Evolutionary conservation across 2,113 vertebrate genomes (phyloP).

Genomic region (Rhodinocichla rosea): DNA sequence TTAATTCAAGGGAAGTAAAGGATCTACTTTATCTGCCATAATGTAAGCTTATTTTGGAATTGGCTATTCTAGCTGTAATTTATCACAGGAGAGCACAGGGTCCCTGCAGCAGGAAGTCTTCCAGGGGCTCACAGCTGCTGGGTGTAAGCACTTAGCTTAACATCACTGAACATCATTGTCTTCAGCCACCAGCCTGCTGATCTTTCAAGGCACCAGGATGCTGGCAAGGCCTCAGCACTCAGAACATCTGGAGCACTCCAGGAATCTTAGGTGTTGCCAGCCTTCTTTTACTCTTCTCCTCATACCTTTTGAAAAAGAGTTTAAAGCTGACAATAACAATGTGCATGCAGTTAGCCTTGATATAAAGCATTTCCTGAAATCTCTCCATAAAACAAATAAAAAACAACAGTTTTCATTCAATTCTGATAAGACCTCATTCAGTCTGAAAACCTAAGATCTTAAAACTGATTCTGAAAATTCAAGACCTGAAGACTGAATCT

Average conservation of each 20-base stretch:
- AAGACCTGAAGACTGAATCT: not conserved
- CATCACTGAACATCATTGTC: not conserved
- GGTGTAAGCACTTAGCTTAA: not conserved
- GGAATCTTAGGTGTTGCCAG: not conserved
- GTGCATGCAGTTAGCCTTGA: not conserved
- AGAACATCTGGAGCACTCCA: not conserved
- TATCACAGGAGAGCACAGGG: not conserved
- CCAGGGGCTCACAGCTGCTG: not conserved
- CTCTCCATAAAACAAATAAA: not conserved
- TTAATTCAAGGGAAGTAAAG: not conserved
- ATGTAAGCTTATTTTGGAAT: not conserved
- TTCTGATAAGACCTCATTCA: not conserved
- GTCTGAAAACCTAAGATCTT: not conserved
- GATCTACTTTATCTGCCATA: not conserved
- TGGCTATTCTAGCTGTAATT: not conserved
- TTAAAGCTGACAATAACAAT: not conserved
- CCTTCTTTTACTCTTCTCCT: not conserved
- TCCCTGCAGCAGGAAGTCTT: not conserved
- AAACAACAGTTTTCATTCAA: not conserved
- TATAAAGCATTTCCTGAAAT: not conserved
- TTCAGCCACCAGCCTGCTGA: not conserved
- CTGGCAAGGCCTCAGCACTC: not conserved
- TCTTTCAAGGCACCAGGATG: not conserved
- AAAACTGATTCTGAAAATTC: not conserved
- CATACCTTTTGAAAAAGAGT: not conserved